Evolutionary conservation across 1,140 invertebrate genomes (phyloP), one percentile per base, ranked within the genome.

Genomic region (Lutraria rhynchaena): DNA sequence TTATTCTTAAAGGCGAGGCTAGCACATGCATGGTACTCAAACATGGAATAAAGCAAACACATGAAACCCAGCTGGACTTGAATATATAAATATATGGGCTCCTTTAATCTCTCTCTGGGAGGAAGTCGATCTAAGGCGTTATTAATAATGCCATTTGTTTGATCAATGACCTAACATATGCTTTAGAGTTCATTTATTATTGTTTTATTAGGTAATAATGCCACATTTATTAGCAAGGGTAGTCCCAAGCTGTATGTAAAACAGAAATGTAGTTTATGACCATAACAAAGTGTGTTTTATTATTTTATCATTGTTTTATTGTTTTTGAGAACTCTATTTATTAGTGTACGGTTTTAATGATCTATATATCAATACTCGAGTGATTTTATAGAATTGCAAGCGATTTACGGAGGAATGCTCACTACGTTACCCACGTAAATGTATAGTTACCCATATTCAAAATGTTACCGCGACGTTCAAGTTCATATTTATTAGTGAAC

Each of bases 91-190:
- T 75, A 61, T 67, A 57, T 31, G 29, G n/a, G 67, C 63, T 77
- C 61, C 46, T 24, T 77, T 41, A 29, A 77, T 77, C 61, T 55
- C 13, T 27, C 13, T 35, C 33, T 41, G 44, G 49, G 27, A 27
- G 11, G 27, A 49, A 35, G 61, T 67, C 22, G 33, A 67, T 63
- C 41, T 35, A 51, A 65, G 31, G 15, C 49, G 61, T 67, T 67
- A 37, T 37, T 22, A 57, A 53, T 77, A 57, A 49, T n/a, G 31
- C 37, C 11, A 65, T 53, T 51, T 77, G 75, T 77, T 77, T 77
- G 75, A 77, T 77, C 75, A 67, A 15, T 77, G 44, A 67, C 60
- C 75, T 67, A 75, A 75, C 73, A 60, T 44, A 46, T 61, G 55
- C 5, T 61, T 75, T 67, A 67, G 3, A 49, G 61, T 67, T 37